Evolutionary conservation across 2,888 invertebrate genomes (phyloP).

Genomic region (Drosophila nr. fundita): DNA sequence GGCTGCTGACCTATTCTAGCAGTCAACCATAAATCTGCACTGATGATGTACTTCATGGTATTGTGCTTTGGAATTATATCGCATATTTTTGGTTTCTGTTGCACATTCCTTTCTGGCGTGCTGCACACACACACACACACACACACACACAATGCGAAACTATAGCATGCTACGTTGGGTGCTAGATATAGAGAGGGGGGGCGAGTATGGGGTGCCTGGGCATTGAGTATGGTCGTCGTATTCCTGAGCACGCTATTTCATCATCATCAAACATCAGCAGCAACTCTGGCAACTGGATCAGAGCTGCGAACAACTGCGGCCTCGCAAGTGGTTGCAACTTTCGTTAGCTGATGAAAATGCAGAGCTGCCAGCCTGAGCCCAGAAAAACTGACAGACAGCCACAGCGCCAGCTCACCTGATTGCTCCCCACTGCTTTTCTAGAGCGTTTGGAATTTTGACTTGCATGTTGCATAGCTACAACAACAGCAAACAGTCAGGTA

Average conservation of each 20-base stretch:
- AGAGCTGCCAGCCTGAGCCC: constrained; percentile 48
- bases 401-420: not conserved
- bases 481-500: constrained; percentile 1
- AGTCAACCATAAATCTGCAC: constrained; percentile 83
- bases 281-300: constrained; percentile 44
- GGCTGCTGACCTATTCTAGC: constrained; percentile 82
- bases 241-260: constrained; percentile 75
- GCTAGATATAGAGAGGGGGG: not conserved
- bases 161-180: not conserved
- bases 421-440: not conserved
- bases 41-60: constrained; percentile 82
- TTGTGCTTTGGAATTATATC: constrained; percentile 82
- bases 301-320: constrained; percentile 35
- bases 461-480: constrained; percentile 31
- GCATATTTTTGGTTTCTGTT: constrained; percentile 81
- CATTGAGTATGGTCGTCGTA: constrained; percentile 27
- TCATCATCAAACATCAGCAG: constrained; percentile 75
- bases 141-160: not conserved
- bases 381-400: constrained; percentile 19
- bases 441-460: constrained; percentile 50
- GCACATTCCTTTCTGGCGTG: constrained; percentile 79
- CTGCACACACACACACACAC: constrained; percentile 44
- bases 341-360: constrained; percentile 78
- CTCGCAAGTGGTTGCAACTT: constrained; percentile 61
- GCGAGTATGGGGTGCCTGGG: not conserved